phyloP scores from a whole-genome alignment of 2,888 invertebrate species.

The Melipona bicolor region DNA sequence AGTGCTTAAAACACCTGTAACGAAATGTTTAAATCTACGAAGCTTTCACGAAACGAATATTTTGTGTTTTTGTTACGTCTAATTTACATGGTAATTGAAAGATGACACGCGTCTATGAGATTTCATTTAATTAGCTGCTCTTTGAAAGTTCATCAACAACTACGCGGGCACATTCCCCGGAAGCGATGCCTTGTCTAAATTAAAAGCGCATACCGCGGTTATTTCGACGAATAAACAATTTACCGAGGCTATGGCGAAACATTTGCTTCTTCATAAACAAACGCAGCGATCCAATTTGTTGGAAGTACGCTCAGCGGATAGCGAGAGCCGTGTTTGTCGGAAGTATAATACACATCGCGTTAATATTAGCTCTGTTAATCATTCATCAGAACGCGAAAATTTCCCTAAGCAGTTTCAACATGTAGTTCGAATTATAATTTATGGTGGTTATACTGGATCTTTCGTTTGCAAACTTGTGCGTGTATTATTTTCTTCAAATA shows the following conservation, averaged over 20 bases:
- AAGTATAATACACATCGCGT: constrained; percentile 19
- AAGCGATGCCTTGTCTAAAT: constrained; percentile 51
- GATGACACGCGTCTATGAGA: background rate
- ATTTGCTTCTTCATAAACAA: constrained; percentile 67
- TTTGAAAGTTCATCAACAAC: constrained; percentile 30
- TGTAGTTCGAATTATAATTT: background rate
- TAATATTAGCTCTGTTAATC: constrained; percentile 35
- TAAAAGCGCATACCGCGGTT: constrained; percentile 57
- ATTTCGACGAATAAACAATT: constrained; percentile 63
- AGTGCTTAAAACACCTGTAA: background rate
- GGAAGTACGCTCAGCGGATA: constrained; percentile 53
- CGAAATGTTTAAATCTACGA: background rate
- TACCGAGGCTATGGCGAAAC: constrained; percentile 55
- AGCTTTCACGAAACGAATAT: background rate
- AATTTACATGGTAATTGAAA: background rate
- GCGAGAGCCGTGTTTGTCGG: constrained; percentile 5
- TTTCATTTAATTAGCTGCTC: background rate
- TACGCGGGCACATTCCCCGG: constrained; percentile 12
- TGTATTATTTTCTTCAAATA: background rate
- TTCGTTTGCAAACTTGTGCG: background rate
- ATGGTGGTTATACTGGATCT: background rate
- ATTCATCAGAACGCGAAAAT: constrained; percentile 24
- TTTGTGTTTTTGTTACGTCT: background rate
- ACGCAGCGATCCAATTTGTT: constrained; percentile 63
- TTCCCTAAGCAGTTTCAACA: background rate